Base-by-base conservation (phyloP, 2,888 invertebrate species). In the Tenthredo notha region DNA sequence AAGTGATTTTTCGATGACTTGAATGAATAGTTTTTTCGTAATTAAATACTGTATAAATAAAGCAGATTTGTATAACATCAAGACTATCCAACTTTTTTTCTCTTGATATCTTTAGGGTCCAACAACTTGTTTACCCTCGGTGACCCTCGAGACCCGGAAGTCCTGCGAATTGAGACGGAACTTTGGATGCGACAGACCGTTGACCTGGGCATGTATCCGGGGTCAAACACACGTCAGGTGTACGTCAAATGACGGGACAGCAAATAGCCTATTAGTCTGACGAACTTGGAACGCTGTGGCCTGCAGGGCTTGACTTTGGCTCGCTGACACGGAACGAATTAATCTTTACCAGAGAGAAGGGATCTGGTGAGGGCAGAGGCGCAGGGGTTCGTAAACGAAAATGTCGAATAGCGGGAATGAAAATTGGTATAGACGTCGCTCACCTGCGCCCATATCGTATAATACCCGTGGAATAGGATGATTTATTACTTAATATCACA, bases 401-500 rank as follows among this genome's bases (percentile, higher is more conserved):
- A 88, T 86, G 89, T 90, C 89, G 87, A 90, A 89, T 90, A 77
- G 77, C 86, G 78, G 84, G 88, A 89, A 89, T 90, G 90, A 89
- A 91, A 91, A 90, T 91, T 89, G 88, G 87, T 88, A 89, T 89
- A 89, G 89, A 90, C 89, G 90, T 90, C 90, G 88, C 86, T 90
- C 90, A 89, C 88, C 88, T 88, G 89, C 88, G 87, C 90, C 89
- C 89, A 90, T 90, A 90, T 91, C 91, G 90, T 90, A 91, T 89
- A 89, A 90, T 88, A 89, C 86, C 88, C 88, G 87, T 87, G 88
- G 88, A 88, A 87, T 87, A 86, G 85, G 89, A 90, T 92, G 91
- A 92, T 92, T 92, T 92, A 92, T 92, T 90, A 90, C 89, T 90
- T 91, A 91, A 92, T 92, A 92, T 92, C 90, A 87, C 70, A 70